Evolutionary conservation across 2,797 vertebrate genomes (phyloP).

Genomic region (Ctenopoma multispine): DNA sequence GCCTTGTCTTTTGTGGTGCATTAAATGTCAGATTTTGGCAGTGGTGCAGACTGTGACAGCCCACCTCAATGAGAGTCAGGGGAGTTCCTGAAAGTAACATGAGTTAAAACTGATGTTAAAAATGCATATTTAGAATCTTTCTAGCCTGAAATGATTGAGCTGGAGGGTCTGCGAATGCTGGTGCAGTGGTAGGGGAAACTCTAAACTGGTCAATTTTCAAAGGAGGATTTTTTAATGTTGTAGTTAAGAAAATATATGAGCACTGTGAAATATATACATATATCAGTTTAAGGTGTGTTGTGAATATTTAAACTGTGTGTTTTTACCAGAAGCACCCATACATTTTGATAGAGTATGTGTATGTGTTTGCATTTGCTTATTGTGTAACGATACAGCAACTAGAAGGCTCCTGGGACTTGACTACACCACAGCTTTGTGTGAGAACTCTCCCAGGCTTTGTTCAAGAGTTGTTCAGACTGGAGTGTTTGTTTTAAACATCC

Average conservation of each 20-base stretch:
- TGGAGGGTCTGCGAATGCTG: background rate
- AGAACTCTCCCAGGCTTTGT: conserved; percentile 62
- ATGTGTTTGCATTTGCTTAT: conserved; percentile 35
- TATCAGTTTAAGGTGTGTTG: conserved; percentile 11
- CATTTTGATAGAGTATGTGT: conserved; percentile 9
- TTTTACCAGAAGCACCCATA: conserved; percentile 14
- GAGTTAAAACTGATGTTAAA: background rate
- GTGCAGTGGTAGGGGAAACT: conserved; percentile 6
- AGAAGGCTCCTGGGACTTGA: conserved; percentile 33
- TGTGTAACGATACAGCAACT: conserved; percentile 38
- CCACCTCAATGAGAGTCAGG: background rate
- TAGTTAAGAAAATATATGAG: conserved; percentile 1
- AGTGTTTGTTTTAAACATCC: conserved; percentile 60
- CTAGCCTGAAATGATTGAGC: background rate
- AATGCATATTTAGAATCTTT: background rate
- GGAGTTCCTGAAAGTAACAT: conserved; percentile 2
- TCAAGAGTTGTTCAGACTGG: conserved; percentile 41
- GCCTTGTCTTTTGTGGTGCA: background rate
- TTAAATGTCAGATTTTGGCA: background rate
- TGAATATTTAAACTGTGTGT: background rate
- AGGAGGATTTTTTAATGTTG: background rate
- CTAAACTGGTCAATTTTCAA: background rate
- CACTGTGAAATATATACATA: background rate
- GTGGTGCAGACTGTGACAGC: background rate
- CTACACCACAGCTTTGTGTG: conserved; percentile 25